Evolutionary conservation across 2,888 invertebrate species (phyloP).

Genomic region (Lithophane leautieri): DNA sequence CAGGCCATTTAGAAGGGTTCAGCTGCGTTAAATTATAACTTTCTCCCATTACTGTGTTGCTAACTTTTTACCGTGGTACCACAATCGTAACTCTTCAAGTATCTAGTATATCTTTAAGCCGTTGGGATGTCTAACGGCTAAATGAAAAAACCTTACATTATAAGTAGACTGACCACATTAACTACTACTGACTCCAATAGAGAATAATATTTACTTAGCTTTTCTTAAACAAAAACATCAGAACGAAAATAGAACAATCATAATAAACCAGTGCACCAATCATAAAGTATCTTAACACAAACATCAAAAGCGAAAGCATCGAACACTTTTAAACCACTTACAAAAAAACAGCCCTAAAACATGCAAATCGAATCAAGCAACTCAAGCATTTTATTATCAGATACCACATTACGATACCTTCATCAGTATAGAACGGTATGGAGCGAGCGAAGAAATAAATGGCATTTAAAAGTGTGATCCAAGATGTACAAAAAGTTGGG

Average conservation of each 20-base stretch:
- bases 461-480: constrained; percentile 89
- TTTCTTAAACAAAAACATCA: constrained; percentile 16
- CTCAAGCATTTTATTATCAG: constrained; percentile 87
- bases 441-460: constrained; percentile 87
- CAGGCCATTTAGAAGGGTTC: constrained; percentile 42
- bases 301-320: constrained; percentile 52
- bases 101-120: constrained; percentile 48
- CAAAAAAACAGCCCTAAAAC: constrained; percentile 74
- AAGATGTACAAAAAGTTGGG: constrained; percentile 87
- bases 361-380: constrained; percentile 83
- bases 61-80: constrained; percentile 43
- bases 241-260: constrained; percentile 26
- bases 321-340: constrained; percentile 64
- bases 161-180: constrained; percentile 12
- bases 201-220: neutral
- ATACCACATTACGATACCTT: constrained; percentile 86
- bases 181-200: neutral
- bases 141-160: constrained; percentile 21
- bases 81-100: constrained; percentile 60
- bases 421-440: constrained; percentile 84
- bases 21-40: constrained; percentile 62
- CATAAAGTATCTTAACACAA: constrained; percentile 48
- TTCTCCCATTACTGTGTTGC: constrained; percentile 47
- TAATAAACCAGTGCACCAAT: constrained; percentile 34
- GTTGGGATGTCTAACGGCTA: constrained; percentile 31